Conservation (phyloP, 2,888 invertebrate genomes). For the Clepsis dumicolana region DNA sequence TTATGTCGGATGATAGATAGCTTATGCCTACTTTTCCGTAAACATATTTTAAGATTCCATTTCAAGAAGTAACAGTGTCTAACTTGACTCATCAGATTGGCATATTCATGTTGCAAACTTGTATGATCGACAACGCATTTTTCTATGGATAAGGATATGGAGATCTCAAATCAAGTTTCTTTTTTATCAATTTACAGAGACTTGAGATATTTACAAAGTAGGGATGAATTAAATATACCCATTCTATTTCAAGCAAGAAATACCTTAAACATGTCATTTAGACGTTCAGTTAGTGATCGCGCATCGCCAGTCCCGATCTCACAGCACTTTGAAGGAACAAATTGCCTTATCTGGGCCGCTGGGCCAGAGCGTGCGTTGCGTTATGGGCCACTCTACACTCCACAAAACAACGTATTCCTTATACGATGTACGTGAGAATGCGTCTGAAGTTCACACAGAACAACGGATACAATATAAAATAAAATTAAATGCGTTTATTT, state of each 20-base stretch:
- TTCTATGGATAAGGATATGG: no score
- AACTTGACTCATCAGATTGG: no score
- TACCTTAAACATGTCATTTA: background rate
- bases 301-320: conserved; percentile 18
- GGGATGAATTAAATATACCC: background rate
- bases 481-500: no score
- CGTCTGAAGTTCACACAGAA: background rate
- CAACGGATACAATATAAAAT: background rate
- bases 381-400: background rate
- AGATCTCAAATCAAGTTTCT: no score
- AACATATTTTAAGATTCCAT: no score
- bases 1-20: no score
- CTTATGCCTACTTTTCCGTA: no score
- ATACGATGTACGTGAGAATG: background rate
- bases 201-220: no score
- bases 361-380: conserved; percentile 11
- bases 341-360: conserved; percentile 35
- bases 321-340: conserved; percentile 35
- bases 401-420: background rate
- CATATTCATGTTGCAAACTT: no score
- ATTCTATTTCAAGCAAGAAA: background rate
- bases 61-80: no score
- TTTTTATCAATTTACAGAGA: no score
- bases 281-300: background rate
- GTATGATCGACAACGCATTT: no score